A percentile compares a stretch with the other conserved stretches of the same genome.
Evolutionary conservation across 2,888 invertebrate species (phyloP).

Genomic region (Sthenelais limicola): DNA sequence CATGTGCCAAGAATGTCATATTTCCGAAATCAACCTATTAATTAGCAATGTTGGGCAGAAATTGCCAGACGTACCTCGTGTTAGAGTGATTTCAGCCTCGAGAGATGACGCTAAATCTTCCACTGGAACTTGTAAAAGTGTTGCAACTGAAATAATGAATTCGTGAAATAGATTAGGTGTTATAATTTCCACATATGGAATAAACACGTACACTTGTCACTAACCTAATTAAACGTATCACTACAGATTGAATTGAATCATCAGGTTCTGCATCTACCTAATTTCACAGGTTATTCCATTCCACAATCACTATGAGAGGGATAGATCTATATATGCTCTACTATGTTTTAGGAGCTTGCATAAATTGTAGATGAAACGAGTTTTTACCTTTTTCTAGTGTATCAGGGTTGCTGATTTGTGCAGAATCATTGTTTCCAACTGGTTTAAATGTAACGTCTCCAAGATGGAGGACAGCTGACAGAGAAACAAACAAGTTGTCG

Average conservation of each 20-base stretch:
- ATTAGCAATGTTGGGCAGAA: background rate
- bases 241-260: too few relatives aligned
- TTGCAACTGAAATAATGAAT: conserved; percentile 34
- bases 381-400: conserved; percentile 44
- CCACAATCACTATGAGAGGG: too few relatives aligned
- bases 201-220: too few relatives aligned
- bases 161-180: background rate
- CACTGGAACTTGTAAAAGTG: conserved; percentile 43
- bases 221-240: too few relatives aligned
- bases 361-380: conserved; percentile 33
- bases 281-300: too few relatives aligned
- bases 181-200: too few relatives aligned
- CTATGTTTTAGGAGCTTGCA: too few relatives aligned
- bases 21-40: too few relatives aligned
- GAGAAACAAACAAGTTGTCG: conserved; percentile 41
- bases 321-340: too few relatives aligned
- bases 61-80: conserved; percentile 33
- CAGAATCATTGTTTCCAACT: conserved; percentile 45
- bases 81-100: conserved; percentile 40
- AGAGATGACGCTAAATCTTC: conserved; percentile 38
- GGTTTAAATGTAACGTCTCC: conserved; percentile 47
- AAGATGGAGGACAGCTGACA: conserved; percentile 48
- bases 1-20: too few relatives aligned
- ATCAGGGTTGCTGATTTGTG: conserved; percentile 40
- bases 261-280: too few relatives aligned